Base-by-base conservation (phyloP, 2,797 vertebrate genomes). In the Nannoperca australis region DNA sequence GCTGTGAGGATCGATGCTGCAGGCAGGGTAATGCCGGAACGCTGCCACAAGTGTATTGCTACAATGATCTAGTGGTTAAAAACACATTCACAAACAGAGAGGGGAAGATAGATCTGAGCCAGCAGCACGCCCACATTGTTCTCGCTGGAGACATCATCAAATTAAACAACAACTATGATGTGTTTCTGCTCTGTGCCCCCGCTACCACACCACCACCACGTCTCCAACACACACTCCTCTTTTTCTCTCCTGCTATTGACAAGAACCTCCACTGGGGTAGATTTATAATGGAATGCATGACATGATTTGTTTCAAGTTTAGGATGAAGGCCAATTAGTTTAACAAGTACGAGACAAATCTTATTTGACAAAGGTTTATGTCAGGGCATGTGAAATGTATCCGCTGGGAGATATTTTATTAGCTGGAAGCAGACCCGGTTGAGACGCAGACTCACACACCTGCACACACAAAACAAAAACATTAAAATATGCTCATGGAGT, bases 31-130 rank as follows among this genome's bases (percentile, higher is more conserved):
- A 90, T 86, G 91, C 87, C 89, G 18, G 88, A 89, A 85, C 75
- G 50, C 66, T 88, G 89, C 91, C 94, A 93, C 93, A 83, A 73
- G 88, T 87, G 92, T 89, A 91, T 92, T 90, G 92, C 91, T 92
- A 91, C 94, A 92, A 91, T 94, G 91, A 94, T 94, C 92, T 93
- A 92, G 88, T 92, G 92, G 92, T 94, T 93, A 94, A 92, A 93
- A 93, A 93, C 92, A 91, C 92, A 89, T 94, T 91, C 91, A 84
- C 89, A 90, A 91, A 91, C 88, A 88, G 82, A 90, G 80, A 89
- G 75, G 68, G 87, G 84, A 80, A 84, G 88, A 89, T 86, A 89
- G 91, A 93, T 93, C 89, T 82, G 88, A 89, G 91, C 85, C 91
- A 91, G 88, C 82, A 85, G 88, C 88, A 93, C 92, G 89, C 94